A percentile compares a stretch with the other conserved stretches of the same genome.
Conservation (phyloP, 2,113 vertebrate genomes). For the Gobius niger region DNA sequence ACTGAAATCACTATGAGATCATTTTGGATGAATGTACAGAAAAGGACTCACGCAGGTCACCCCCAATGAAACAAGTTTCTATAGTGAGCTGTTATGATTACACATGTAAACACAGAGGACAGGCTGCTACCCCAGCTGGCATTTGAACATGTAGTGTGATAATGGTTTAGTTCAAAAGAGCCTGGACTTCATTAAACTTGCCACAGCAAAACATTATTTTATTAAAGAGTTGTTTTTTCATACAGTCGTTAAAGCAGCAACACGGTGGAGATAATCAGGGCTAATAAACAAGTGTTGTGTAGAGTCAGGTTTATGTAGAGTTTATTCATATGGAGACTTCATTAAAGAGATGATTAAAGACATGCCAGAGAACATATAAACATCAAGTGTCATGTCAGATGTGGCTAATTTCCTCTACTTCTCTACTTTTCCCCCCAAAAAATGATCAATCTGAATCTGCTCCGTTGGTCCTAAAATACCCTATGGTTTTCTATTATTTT, state of each 20-base stretch:
- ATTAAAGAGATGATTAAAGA: no score
- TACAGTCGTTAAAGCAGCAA: constrained; percentile 28
- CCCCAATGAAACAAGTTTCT: constrained; percentile 1
- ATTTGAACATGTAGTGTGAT: constrained; percentile 4
- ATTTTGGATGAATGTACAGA: constrained; percentile 13
- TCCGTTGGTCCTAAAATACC: background rate
- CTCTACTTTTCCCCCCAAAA: background rate
- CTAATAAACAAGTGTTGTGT: background rate
- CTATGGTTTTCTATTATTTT: background rate
- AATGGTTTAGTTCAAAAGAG: constrained; percentile 1
- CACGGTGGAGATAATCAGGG: constrained; percentile 7
- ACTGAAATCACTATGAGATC: constrained; percentile 27
- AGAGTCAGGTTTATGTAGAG: background rate
- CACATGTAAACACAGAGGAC: constrained; percentile 9
- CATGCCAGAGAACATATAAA: background rate
- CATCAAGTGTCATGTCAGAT: background rate
- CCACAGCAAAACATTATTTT: background rate
- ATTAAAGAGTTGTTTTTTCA: constrained; percentile 11
- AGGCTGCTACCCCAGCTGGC: background rate
- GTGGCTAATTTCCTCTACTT: background rate
- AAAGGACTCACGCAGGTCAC: constrained; percentile 14
- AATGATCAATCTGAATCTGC: no score
- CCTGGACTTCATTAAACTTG: background rate
- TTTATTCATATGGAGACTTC: background rate
- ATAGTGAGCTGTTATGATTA: constrained; percentile 9